Base-by-base conservation (phyloP, 2,797 vertebrate genomes). In the Iguana delicatissima region DNA sequence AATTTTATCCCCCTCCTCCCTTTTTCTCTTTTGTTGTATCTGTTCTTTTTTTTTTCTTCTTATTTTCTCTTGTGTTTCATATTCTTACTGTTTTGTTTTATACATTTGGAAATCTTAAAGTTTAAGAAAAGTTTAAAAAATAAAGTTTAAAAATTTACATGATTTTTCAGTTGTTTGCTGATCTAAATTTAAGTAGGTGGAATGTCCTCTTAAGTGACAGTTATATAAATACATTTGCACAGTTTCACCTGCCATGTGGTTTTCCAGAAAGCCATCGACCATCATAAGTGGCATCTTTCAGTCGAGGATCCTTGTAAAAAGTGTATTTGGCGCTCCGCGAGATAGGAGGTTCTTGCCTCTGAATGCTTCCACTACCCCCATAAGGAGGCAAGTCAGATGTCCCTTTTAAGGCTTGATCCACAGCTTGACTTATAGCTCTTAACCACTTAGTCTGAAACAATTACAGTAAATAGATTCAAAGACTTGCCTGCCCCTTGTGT, bases 221-320 rank as follows among this genome's bases (percentile, higher is more conserved):
- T 9, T 42, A 79, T n/a, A 69, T 89, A 52, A 35, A 18, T 67
- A 86, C 8, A 1, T 76, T 80, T 64, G 59, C 92, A 85, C 8
- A 81, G 74, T 95, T 96, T 96, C 85, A 99, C 99, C 98, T 99
- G 95, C 99, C 99, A 20, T 99, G 97, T 38, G 99, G 99, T 94
- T 98, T 99, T 84, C 99, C 99, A 0, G 97, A 94, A 85, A 99
- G 96, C 99, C 99, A 99, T 89, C 98, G 97, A 0, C 99, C 99
- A 52, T 99, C 97, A 0, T 99, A 99, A 1, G 94, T 98, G 0
- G 98, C 99, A 42, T 99, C 99, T 93, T 98, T 99, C n/a, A 99
- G 97, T 50, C 98, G 98, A 35, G 98, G 97, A 73, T 99, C 99
- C 95, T 99, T 99, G 93, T 99, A 99, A 95, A 99, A 99, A 1